Evolutionary conservation across 2,113 vertebrate species (phyloP).

Genomic region (Leptobrachium leishanense): DNA sequence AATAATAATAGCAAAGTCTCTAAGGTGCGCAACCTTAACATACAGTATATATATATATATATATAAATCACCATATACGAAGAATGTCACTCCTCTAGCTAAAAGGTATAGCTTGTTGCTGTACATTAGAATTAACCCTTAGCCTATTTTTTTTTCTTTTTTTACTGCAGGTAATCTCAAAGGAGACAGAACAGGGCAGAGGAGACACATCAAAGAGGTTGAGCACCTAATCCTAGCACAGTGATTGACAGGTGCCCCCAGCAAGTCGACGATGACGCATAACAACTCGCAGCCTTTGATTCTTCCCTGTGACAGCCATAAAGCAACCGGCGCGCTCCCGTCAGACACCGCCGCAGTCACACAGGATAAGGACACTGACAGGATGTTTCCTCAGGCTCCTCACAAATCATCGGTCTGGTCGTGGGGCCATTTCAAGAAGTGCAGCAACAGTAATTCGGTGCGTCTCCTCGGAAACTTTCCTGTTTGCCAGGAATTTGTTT

Average conservation of each 20-base stretch:
- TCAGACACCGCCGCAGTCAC: slow-evolving; percentile 20
- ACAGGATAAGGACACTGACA: slow-evolving; percentile 9
- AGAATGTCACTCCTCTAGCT: too few relatives aligned
- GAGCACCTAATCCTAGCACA: slow-evolving; percentile 17
- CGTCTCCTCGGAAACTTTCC: too few relatives aligned
- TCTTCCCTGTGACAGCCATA: slow-evolving; percentile 10
- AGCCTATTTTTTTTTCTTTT: not conserved
- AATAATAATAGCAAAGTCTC: too few relatives aligned
- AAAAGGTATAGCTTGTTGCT: not conserved
- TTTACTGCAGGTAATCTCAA: slow-evolving; percentile 14
- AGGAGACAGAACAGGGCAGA: slow-evolving; percentile 9
- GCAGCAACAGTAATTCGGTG: too few relatives aligned
- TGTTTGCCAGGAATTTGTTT: too few relatives aligned
- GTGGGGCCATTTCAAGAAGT: not conserved
- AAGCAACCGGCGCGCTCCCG: not conserved
- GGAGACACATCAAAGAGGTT: slow-evolving; percentile 38
- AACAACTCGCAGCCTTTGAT: slow-evolving; percentile 28
- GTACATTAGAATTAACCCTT: slow-evolving; percentile 17
- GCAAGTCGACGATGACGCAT: slow-evolving; percentile 17
- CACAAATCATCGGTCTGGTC: not conserved
- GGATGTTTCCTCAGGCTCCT: slow-evolving; percentile 13
- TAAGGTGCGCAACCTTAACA: too few relatives aligned
- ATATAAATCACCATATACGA: too few relatives aligned
- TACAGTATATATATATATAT: too few relatives aligned
- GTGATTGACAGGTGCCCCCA: slow-evolving; percentile 45